phyloP scores from a whole-genome alignment of 2,797 vertebrate genomes.

The Florisuga fusca region DNA sequence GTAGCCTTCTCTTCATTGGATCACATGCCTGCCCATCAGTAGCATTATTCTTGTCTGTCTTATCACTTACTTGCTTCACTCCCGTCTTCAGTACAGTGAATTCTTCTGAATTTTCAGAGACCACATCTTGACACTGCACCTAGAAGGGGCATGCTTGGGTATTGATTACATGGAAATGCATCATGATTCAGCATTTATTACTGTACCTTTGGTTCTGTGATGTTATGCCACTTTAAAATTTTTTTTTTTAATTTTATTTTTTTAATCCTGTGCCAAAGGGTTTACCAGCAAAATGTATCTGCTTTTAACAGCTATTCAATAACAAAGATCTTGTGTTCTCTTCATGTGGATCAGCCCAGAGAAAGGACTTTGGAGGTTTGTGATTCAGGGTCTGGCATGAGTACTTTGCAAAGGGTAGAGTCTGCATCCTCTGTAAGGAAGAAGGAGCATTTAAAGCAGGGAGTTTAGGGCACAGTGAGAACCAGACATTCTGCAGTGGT shows the following conservation, averaged over 20 bases:
- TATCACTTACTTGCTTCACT: neutral
- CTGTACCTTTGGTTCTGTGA: neutral
- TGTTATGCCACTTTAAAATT: neutral
- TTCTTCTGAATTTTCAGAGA: neutral
- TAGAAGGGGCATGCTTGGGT: neutral
- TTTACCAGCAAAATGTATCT: neutral
- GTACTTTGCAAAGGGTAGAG: neutral
- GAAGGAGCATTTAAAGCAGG: neutral
- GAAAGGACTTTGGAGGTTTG: neutral
- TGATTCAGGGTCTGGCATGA: neutral
- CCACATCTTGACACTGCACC: neutral
- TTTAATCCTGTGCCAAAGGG: neutral
- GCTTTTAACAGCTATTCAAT: neutral
- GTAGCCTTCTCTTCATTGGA: neutral
- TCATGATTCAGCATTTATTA: conserved; percentile 1
- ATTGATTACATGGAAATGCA: neutral
- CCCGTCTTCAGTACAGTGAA: neutral
- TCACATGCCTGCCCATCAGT: neutral
- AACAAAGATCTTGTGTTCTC: neutral
- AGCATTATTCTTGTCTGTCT: neutral
- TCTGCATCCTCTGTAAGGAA: neutral
- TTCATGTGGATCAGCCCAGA: neutral
- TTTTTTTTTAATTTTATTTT: neutral
- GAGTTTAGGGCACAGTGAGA: neutral
- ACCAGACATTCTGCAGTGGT: neutral